Base-by-base conservation (phyloP, 2,113 vertebrate species). In the Rhinopomastus cyanomelas region DNA sequence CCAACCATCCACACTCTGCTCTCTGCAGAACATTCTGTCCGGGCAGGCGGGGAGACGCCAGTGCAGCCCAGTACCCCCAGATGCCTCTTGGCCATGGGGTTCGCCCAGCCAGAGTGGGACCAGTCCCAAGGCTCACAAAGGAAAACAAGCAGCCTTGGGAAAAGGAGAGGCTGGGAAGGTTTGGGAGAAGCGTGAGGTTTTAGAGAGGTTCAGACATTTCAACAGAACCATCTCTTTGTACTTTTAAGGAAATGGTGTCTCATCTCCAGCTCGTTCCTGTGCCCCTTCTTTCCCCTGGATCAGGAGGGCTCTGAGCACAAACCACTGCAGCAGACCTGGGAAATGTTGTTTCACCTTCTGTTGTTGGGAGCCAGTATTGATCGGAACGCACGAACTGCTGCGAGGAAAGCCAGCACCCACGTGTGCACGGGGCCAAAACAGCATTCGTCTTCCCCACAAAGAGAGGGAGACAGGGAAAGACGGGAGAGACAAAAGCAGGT, bases 11-110 rank as follows among this genome's bases (percentile, higher is more conserved):
- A 4, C 3, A 17, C 56, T 53, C 49, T 16, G 39, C 74, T 60
- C 22, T 62, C 89, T 22, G 77, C 67, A 48, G 85, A 85, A 81
- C 72, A n/a, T 75, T 89, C 90, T 89, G 91, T 89, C 11, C 72
- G 27, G 85, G 64, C 73, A 3, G 52, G 87, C 26, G 7, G 4
- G 17, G 67, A 42, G 82, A 27, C 3, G 42, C 27, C 59, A 42
- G 11, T 42, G 39, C 75, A n/a, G 56, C 62, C 62, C 4, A 1
- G 42, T 7, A 17, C 27, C 62, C 65, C 64, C 36, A 29, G 21
- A 32, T 2, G 9, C 23, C 73, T 23, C 53, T 13, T 37, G 0
- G 4, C 56, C 44, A 8, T n/a, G 0, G 14, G 10, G 6, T 16
- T 12, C 59, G 3, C 32, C 5, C n/a, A 11, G 22, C 65, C 44